Percentiles rank a stretch among this genome's conserved stretches.
These are phyloP conservation scores for Trissolcus japonicus DNA, from an alignment of 2,888 invertebrate species.

Conservation along the genomic window DNA sequence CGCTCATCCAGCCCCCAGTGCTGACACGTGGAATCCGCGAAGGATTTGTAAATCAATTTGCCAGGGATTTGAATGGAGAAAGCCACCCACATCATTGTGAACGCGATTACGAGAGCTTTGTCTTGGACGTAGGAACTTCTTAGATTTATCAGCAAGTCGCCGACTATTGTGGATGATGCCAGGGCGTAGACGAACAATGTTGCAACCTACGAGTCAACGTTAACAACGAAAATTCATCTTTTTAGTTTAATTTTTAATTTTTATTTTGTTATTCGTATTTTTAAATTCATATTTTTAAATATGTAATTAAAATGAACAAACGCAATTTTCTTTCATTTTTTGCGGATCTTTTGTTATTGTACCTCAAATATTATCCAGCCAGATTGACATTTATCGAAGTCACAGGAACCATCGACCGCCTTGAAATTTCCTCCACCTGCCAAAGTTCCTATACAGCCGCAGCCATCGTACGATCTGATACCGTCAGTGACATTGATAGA, in stretches of 20 bases:
- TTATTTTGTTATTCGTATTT: no score
- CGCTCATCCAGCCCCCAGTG: constrained; percentile 75
- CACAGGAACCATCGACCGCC: constrained; percentile 79
- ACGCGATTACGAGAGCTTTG: constrained; percentile 80
- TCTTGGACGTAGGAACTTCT: constrained; percentile 80
- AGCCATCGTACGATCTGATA: constrained; percentile 77
- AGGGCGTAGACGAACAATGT: constrained; percentile 75
- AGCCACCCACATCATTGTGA: constrained; percentile 78
- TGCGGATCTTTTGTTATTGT: background rate
- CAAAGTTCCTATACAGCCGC: constrained; percentile 76
- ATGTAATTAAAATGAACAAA: no score
- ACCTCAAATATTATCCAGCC: constrained; percentile 77
- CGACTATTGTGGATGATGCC: constrained; percentile 76
- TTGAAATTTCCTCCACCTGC: constrained; percentile 61
- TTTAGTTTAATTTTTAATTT: no score
- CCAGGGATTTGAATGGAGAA: constrained; percentile 81
- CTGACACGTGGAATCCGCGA: constrained; percentile 78
- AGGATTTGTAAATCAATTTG: constrained; percentile 80
- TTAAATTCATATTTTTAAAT: no score
- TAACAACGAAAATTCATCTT: background rate
- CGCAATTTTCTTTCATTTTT: no score
- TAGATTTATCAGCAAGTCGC: constrained; percentile 78
- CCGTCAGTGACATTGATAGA: constrained; percentile 74
- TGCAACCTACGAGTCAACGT: constrained; percentile 69
- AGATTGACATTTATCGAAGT: constrained; percentile 76